Base-by-base conservation (phyloP, 2,113 vertebrate genomes). In the Equus przewalskii region DNA sequence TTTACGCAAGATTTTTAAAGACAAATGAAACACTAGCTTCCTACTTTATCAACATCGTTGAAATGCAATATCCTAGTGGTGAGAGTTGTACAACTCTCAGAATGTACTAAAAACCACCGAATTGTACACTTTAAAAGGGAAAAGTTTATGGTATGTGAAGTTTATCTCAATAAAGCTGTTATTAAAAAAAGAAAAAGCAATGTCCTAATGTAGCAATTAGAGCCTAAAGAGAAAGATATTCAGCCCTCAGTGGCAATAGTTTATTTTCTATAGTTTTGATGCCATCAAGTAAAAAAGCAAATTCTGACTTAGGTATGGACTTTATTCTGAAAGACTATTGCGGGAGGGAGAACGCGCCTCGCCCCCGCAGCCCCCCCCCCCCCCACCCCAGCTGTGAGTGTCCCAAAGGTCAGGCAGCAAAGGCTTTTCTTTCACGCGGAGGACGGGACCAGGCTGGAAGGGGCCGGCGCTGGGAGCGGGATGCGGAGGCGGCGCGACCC, bases 211-310 rank as follows among this genome's bases (percentile, higher is more conserved):
- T 28, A 81, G 49, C 19, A 89, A 86, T 73, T 69, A 56, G 19
- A 73, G 16, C 9, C 88, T 93, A 85, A 49, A 78, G n/a, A 93
- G 28, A 70, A 81, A 75, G 5, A 54, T 49, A 30, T 65, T 83
- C 67, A 79, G 7, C 49, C 24, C 15, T 86, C 19, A 86, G 2
- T 56, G 58, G 10, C 6, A 73, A 26, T 69, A 79, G 3, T 70
- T 94, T 64, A 82, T 80, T 93, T 51, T 79, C 60, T 64, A 19
- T 70, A 70, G 26, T 69, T 96, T 78, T 93, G 36, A 62, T 69
- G 13, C 1, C n/a, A 8, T 69, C 15, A 28, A 86, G 33, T 60
- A 36, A 16, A 62, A 90, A 72, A 16, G 41, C 62, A 91, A 83
- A 65, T 60, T 16, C 12, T 58, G 28, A 36, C 18, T 81, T 83